Percentiles rank a stretch among this genome's conserved stretches.
These are phyloP conservation scores for Vanacampus margaritifer DNA, from an alignment of 2,113 vertebrate genomes.

Conservation along the genomic window DNA sequence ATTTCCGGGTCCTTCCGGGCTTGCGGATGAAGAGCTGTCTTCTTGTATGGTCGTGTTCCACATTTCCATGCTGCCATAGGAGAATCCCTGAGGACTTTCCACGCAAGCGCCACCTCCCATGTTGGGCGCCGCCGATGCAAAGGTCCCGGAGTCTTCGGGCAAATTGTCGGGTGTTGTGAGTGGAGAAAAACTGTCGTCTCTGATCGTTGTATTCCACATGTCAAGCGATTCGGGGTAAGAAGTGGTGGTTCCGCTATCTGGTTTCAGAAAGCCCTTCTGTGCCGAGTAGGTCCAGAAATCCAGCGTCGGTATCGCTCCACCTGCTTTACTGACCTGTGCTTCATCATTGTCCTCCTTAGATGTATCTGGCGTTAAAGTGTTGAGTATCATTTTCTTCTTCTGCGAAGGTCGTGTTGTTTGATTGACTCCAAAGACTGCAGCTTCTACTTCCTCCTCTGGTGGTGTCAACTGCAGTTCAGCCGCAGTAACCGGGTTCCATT, in stretches of 20 bases:
- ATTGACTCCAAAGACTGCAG: slow-evolving; percentile 19
- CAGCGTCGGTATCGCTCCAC: slow-evolving; percentile 35
- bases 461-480: slow-evolving; percentile 63
- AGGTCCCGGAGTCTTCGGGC: slow-evolving; percentile 60
- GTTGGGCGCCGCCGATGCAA: slow-evolving; percentile 25
- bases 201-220: slow-evolving; percentile 68
- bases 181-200: slow-evolving; percentile 66
- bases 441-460: slow-evolving; percentile 51
- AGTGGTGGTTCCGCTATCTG: slow-evolving; percentile 50
- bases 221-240: slow-evolving; percentile 65
- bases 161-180: slow-evolving; percentile 68
- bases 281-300: slow-evolving; percentile 67
- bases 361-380: slow-evolving; percentile 62
- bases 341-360: slow-evolving; percentile 68
- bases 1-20: slow-evolving; percentile 69
- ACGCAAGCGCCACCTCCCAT: slow-evolving; percentile 29
- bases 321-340: slow-evolving; percentile 32
- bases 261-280: slow-evolving; percentile 65
- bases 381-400: slow-evolving; percentile 40
- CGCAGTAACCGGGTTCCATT: slow-evolving; percentile 48
- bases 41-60: slow-evolving; percentile 79
- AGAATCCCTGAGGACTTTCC: slow-evolving; percentile 52
- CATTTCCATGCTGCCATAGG: slow-evolving; percentile 62
- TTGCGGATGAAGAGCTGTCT: slow-evolving; percentile 74
- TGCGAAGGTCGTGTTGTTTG: slow-evolving; percentile 19